These are phyloP conservation scores for Automeris io DNA, from an alignment of 2,888 invertebrate species.

Conservation along the genomic window DNA sequence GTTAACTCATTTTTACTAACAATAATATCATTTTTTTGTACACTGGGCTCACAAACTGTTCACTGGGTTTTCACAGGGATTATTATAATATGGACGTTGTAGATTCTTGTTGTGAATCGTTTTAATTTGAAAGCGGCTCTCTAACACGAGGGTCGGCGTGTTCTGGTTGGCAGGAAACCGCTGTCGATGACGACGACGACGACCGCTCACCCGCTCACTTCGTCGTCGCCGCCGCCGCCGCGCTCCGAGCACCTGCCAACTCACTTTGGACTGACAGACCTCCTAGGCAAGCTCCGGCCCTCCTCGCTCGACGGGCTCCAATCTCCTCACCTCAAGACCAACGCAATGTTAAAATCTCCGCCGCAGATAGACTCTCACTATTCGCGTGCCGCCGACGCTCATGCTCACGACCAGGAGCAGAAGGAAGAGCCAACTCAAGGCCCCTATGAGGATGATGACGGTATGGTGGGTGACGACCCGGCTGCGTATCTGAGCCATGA, in stretches of 20 bases:
- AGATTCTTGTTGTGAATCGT: too few relatives aligned
- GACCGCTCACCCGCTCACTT: constrained; percentile 74
- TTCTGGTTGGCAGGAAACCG: constrained; percentile 66
- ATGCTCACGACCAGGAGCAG: constrained; percentile 57
- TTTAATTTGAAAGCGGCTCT: constrained; percentile 29
- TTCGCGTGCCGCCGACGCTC: constrained; percentile 70
- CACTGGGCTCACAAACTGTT: too few relatives aligned
- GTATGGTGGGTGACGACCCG: constrained; percentile 77
- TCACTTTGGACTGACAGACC: constrained; percentile 73
- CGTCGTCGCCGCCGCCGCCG: constrained; percentile 74
- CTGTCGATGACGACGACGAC: constrained; percentile 76
- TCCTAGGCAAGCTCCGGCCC: constrained; percentile 74
- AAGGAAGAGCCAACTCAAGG: constrained; percentile 77
- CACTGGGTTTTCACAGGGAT: too few relatives aligned
- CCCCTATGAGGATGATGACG: constrained; percentile 77
- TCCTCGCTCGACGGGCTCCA: constrained; percentile 69
- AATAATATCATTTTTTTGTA: too few relatives aligned
- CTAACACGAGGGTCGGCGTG: constrained; percentile 56
- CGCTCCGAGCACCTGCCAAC: constrained; percentile 73
- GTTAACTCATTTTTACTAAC: constrained; percentile 10
- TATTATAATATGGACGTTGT: too few relatives aligned
- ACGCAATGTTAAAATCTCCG: constrained; percentile 67
- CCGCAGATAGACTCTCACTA: constrained; percentile 79
- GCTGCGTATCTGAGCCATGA: constrained; percentile 63
- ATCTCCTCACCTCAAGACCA: constrained; percentile 66